Conservation (phyloP, 2,797 vertebrate species). For the Melanotaenia nigrans region DNA sequence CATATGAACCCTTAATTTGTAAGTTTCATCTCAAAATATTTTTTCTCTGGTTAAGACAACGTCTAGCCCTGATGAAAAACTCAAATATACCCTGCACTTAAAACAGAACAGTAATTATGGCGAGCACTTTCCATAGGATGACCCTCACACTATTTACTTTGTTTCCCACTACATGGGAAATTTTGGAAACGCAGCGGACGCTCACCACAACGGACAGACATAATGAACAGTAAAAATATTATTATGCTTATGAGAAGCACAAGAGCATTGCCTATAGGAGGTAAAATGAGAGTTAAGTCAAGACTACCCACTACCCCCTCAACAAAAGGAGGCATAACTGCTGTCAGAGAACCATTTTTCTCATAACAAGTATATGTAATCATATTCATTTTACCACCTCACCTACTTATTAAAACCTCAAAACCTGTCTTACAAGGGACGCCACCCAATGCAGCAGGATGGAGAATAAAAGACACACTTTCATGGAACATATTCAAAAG, state of each 20-base stretch:
- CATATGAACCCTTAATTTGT: conserved; percentile 45
- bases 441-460: conserved; percentile 57
- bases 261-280: conserved; percentile 22
- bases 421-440: conserved; percentile 74
- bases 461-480: conserved; percentile 46
- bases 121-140: conserved; percentile 72
- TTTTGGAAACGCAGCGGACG: conserved; percentile 36
- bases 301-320: background rate
- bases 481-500: conserved; percentile 23
- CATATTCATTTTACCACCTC: conserved; percentile 56
- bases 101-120: conserved; percentile 65
- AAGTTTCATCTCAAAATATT: conserved; percentile 55
- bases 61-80: conserved; percentile 48
- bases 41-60: conserved; percentile 56
- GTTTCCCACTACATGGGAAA: conserved; percentile 48
- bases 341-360: conserved; percentile 22
- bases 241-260: conserved; percentile 27
- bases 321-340: conserved; percentile 12
- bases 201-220: conserved; percentile 37
- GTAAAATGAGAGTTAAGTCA: background rate
- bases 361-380: conserved; percentile 28
- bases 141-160: conserved; percentile 63
- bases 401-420: conserved; percentile 71
- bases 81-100: conserved; percentile 62
- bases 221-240: conserved; percentile 42